Percentiles rank a stretch among this genome's conserved stretches.
These are phyloP conservation scores for Excalfactoria chinensis DNA, from an alignment of 2,113 vertebrate species.

Conservation along the genomic window DNA sequence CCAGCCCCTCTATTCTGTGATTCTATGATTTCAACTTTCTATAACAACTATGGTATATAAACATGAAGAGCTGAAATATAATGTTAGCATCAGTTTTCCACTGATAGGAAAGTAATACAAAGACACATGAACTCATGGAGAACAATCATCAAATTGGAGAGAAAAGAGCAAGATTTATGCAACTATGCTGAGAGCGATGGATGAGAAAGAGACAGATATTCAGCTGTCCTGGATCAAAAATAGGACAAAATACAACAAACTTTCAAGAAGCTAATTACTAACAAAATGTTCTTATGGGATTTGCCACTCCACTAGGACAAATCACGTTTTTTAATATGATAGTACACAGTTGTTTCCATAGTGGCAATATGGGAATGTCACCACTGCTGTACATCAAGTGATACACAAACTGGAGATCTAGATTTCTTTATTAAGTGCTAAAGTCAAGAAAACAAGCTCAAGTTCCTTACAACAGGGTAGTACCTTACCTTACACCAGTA, in stretches of 20 bases:
- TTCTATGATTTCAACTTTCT: background rate
- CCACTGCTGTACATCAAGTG: background rate
- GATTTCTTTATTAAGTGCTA: background rate
- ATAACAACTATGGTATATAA: background rate
- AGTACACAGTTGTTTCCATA: background rate
- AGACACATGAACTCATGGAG: background rate
- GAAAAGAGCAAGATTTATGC: background rate
- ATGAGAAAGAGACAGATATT: background rate
- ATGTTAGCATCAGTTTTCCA: background rate
- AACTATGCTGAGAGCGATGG: background rate
- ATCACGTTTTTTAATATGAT: background rate
- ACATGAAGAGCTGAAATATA: background rate
- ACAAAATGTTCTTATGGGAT: background rate
- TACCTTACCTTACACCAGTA: background rate
- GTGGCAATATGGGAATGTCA: background rate
- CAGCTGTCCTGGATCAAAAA: background rate
- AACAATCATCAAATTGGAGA: background rate
- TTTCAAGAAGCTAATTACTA: background rate
- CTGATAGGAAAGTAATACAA: background rate
- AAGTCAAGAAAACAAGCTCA: background rate
- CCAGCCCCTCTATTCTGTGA: no score
- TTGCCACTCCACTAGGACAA: background rate
- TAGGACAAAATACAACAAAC: background rate
- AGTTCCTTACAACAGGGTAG: background rate
- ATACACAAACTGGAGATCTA: background rate